Percentiles rank a stretch among this genome's conserved stretches.
These are phyloP conservation scores for Zaprionus ornatus DNA, from an alignment of 1,140 invertebrate genomes.

Conservation along the genomic window DNA sequence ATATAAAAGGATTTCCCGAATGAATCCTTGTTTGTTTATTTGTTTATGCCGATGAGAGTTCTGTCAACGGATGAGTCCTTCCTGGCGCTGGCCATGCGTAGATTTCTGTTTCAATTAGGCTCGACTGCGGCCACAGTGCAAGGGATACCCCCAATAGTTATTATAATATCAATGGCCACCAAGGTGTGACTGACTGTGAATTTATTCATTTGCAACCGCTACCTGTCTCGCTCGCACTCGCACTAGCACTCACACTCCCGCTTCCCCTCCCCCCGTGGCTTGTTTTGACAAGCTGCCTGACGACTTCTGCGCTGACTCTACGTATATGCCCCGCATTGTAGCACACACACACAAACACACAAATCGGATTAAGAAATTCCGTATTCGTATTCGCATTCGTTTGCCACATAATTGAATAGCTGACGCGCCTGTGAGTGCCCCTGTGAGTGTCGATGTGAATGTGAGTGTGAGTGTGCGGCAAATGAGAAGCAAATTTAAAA, in stretches of 20 bases:
- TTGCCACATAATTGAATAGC: constrained; percentile 78
- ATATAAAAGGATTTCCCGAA: constrained; percentile 54
- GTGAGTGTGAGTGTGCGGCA: constrained; percentile 53
- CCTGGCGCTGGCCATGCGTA: constrained; percentile 66
- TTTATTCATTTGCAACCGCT: constrained; percentile 64
- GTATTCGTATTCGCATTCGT: constrained; percentile 76
- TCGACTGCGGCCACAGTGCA: constrained; percentile 44
- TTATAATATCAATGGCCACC: constrained; percentile 75
- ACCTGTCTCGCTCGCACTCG: constrained; percentile 43
- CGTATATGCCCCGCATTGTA: constrained; percentile 55
- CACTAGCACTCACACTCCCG: neutral
- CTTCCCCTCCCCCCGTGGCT: neutral
- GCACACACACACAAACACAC: constrained; percentile 38
- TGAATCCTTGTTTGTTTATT: constrained; percentile 48
- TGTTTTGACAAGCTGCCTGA: constrained; percentile 72
- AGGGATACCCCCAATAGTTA: constrained; percentile 44
- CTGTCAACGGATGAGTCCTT: neutral
- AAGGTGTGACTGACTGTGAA: constrained; percentile 62
- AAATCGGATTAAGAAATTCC: constrained; percentile 84
- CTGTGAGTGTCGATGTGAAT: constrained; percentile 24
- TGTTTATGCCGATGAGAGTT: constrained; percentile 17
- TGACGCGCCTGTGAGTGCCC: constrained; percentile 32
- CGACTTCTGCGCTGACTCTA: constrained; percentile 5
- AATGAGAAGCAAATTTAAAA: constrained; percentile 84
- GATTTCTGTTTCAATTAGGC: constrained; percentile 80